Evolutionary conservation across 2,113 vertebrate genomes (phyloP).

Genomic region (Nerophis ophidion): DNA sequence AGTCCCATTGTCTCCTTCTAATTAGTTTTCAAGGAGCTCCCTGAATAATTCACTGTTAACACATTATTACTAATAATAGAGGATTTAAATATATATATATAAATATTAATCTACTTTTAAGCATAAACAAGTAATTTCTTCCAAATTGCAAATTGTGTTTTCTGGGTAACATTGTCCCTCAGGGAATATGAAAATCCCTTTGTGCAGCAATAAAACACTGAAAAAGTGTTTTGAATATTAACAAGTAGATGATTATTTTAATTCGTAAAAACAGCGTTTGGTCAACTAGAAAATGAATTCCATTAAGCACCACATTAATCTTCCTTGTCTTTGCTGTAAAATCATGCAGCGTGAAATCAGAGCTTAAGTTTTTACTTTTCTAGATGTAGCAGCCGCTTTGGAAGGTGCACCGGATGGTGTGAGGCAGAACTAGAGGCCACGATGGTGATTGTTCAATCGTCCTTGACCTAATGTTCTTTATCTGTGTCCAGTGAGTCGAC

Average conservation of each 20-base stretch:
- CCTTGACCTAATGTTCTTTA: slow-evolving; percentile 12
- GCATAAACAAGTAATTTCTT: slow-evolving; percentile 2
- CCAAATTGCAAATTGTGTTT: not conserved
- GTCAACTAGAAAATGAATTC: not conserved
- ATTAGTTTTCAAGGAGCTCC: slow-evolving; percentile 20
- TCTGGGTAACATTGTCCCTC: not conserved
- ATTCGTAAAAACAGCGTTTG: not conserved
- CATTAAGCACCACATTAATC: not conserved
- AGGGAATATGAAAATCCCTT: not conserved
- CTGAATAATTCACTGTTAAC: not conserved
- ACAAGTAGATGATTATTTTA: not conserved
- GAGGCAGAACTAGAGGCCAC: slow-evolving; percentile 1
- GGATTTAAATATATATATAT: too few relatives aligned
- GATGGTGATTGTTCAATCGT: not conserved
- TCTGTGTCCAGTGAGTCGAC: slow-evolving; percentile 24
- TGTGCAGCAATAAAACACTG: not conserved
- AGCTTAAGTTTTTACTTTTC: slow-evolving; percentile 7
- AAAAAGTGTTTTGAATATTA: not conserved
- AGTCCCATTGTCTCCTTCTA: slow-evolving; percentile 23
- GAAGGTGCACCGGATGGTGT: not conserved
- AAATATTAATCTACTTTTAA: not conserved
- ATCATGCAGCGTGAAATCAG: not conserved
- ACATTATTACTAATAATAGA: slow-evolving; percentile 5
- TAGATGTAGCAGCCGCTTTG: slow-evolving; percentile 6
- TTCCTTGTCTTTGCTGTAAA: not conserved